phyloP scores from a whole-genome alignment of 2,888 invertebrate species.

The Rutpela maculata region DNA sequence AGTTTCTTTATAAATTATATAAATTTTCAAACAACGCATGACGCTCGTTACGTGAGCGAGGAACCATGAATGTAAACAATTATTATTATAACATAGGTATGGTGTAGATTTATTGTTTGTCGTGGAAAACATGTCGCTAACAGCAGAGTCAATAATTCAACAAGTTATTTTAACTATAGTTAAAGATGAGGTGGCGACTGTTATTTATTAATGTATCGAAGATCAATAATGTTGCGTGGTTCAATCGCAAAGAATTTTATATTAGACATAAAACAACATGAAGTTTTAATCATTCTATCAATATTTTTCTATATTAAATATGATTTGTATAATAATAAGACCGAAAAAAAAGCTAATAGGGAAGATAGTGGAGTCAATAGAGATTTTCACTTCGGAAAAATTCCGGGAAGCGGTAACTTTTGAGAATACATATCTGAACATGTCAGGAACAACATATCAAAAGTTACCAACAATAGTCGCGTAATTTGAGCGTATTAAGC shows the following conservation, averaged over 20 bases:
- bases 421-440: too few relatives aligned
- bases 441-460: too few relatives aligned
- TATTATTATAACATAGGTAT: conserved; percentile 1
- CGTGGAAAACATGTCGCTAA: background rate
- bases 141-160: conserved; percentile 4
- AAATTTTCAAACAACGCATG: background rate
- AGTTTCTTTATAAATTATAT: background rate
- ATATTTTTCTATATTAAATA: too few relatives aligned
- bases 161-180: conserved; percentile 11
- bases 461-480: too few relatives aligned
- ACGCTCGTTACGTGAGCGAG: background rate
- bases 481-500: too few relatives aligned
- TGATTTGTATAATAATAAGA: too few relatives aligned
- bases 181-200: background rate
- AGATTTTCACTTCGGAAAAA: too few relatives aligned
- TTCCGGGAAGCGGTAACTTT: too few relatives aligned
- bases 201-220: background rate
- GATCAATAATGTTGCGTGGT: background rate
- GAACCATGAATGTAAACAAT: conserved; percentile 7
- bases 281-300: too few relatives aligned
- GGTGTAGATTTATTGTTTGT: background rate
- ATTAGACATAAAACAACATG: too few relatives aligned
- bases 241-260: background rate
- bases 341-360: too few relatives aligned
- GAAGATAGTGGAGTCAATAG: too few relatives aligned